Evolutionary conservation across 2,113 vertebrate species (phyloP).

Genomic region (Potamarius usumacintae): DNA sequence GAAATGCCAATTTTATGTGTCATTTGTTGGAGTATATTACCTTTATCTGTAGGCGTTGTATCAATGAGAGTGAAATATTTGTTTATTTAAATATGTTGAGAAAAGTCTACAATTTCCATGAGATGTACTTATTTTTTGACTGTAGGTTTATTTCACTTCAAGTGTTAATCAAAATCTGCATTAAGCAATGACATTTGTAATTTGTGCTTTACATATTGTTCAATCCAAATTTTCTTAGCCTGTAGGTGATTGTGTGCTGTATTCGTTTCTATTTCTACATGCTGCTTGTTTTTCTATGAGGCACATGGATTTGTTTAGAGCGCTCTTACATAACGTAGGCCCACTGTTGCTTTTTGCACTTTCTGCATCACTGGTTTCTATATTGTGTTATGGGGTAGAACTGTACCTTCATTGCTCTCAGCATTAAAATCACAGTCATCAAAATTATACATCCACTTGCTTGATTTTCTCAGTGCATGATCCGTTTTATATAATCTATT

Average conservation of each 20-base stretch:
- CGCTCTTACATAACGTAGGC: background rate
- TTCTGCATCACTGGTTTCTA: conserved; percentile 1
- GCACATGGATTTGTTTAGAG: background rate
- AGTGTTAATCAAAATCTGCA: conserved; percentile 1
- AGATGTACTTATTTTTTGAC: too few relatives aligned
- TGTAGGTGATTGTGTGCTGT: background rate
- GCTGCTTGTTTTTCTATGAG: background rate
- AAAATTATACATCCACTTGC: background rate
- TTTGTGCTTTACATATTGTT: background rate
- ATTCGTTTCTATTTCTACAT: background rate
- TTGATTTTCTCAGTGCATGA: background rate
- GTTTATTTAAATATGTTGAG: too few relatives aligned
- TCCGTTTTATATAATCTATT: too few relatives aligned
- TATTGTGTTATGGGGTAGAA: background rate
- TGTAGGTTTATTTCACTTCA: background rate
- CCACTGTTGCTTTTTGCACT: background rate
- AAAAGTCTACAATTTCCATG: too few relatives aligned
- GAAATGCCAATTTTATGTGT: too few relatives aligned
- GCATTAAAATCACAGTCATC: background rate
- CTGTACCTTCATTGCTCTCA: background rate
- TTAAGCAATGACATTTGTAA: background rate
- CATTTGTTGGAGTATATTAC: too few relatives aligned
- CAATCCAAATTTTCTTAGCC: background rate
- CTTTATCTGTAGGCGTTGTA: too few relatives aligned
- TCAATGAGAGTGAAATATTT: too few relatives aligned